Base-by-base conservation (phyloP, 2,797 vertebrate species). In the Takifugu ocellatus region DNA sequence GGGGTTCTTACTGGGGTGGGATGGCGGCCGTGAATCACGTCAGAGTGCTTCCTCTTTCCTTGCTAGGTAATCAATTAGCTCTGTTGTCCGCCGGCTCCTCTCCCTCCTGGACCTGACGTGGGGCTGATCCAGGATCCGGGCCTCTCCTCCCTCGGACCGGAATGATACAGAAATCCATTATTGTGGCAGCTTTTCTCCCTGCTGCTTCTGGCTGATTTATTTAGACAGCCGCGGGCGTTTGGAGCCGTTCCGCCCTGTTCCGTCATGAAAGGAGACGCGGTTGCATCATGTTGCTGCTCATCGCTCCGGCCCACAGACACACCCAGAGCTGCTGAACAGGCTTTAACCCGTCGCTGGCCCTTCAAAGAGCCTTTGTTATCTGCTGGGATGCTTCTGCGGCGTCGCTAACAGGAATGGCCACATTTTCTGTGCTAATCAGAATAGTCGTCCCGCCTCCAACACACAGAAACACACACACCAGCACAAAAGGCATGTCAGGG, bases 21-120 rank as follows among this genome's bases (percentile, higher is more conserved):
- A 88, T 86, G 84, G 80, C 61, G 54, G 1, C 21, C 50, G 75
- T 83, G 85, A 83, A 75, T 86, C 84, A 85, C 55, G 50, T 84
- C 80, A 78, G 66, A 17, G 73, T 80, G 76, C 79, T 82, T 83
- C 78, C 78, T 85, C 60, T 51, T 76, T 82, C 43, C 5, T 17
- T 83, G 79, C 73, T 64, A 70, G 73, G 79, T 87, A 86, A 77
- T 86, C 86, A 84, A 85, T 87, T 87, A 86, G 81, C 71, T 73
- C 82, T 52, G 78, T 83, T 85, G 87, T 86, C 72, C 73, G 66
- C 60, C 58, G 59, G 71, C 73, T 76, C 82, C 74, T 81, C 77
- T 78, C 65, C 65, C 78, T 7, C 14, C 51, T 61, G 74, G 75
- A 80, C 80, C 54, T 63, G 74, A 78, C 74, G 81, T 61, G 79